A percentile compares a stretch with the other conserved stretches of the same genome.
Evolutionary conservation across 2,113 vertebrate species (phyloP).

Genomic region (Eulacestoma nigropectus): DNA sequence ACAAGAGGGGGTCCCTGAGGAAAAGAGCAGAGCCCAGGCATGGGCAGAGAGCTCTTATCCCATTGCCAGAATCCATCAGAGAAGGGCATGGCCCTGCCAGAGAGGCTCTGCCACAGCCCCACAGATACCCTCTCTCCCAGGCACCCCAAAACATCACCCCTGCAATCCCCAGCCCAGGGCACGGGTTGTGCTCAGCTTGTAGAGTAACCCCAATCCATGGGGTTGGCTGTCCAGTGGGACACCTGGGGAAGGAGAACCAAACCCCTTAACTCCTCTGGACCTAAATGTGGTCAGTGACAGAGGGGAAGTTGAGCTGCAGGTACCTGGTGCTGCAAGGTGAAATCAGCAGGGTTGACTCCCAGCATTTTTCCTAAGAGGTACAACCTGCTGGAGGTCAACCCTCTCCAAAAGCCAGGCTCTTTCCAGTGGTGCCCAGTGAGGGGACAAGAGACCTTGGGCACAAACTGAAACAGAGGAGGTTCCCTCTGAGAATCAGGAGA

Average conservation of each 20-base stretch:
- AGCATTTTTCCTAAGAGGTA: neutral
- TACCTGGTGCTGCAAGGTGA: neutral
- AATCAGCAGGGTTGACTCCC: neutral
- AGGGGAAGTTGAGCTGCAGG: neutral
- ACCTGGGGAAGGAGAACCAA: neutral
- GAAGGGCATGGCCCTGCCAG: neutral
- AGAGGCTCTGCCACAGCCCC: neutral
- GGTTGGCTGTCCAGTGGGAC: too few species aligned
- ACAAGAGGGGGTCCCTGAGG: fast-evolving
- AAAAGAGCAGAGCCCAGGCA: fast-evolving
- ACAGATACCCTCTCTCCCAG: fast-evolving
- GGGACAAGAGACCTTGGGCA: neutral
- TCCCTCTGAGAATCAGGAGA: neutral
- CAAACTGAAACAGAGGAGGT: neutral
- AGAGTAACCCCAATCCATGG: too few species aligned
- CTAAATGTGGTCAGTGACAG: too few species aligned
- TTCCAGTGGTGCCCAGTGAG: neutral
- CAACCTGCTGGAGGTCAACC: neutral
- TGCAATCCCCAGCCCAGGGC: neutral
- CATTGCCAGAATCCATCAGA: fast-evolving
- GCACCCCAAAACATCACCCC: neutral
- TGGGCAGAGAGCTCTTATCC: neutral
- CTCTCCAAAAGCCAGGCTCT: neutral
- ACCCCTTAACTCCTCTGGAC: neutral
- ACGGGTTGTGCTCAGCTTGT: fast-evolving